Conservation (phyloP, 2,797 vertebrate genomes). For the Oophaga sylvatica region DNA sequence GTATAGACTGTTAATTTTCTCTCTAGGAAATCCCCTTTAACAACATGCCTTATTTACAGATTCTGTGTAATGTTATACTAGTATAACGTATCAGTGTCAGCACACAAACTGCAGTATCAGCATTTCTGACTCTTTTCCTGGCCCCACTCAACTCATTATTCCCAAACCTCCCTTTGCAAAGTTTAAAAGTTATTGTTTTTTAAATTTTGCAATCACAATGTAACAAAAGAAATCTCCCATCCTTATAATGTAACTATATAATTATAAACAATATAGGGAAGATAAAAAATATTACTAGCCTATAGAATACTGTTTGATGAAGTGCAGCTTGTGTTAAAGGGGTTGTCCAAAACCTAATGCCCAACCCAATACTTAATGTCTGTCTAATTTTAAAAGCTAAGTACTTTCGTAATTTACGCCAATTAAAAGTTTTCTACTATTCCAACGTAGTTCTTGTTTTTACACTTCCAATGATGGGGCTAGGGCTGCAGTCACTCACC, state of each 20-base stretch:
- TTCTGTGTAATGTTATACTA: neutral
- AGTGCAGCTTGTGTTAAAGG: no score
- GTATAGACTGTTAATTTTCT: neutral
- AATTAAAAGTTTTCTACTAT: no score
- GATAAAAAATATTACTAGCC: no score
- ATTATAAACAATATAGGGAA: neutral
- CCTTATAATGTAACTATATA: neutral
- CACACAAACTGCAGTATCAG: neutral
- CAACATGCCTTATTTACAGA: neutral
- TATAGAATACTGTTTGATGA: no score
- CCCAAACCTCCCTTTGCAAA: neutral
- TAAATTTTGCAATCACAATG: neutral
- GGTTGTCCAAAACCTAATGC: no score
- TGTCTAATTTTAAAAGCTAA: no score
- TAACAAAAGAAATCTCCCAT: neutral
- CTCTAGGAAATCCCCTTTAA: neutral
- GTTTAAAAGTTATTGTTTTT: neutral
- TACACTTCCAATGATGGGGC: no score
- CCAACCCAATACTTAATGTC: no score
- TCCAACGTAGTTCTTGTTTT: no score
- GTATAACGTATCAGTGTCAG: neutral
- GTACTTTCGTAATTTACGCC: no score
- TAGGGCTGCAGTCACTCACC: no score
- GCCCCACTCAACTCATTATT: neutral
- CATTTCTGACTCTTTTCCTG: neutral